phyloP scores from a whole-genome alignment of 2,888 invertebrate genomes.

The Linnaemya vulpina region DNA sequence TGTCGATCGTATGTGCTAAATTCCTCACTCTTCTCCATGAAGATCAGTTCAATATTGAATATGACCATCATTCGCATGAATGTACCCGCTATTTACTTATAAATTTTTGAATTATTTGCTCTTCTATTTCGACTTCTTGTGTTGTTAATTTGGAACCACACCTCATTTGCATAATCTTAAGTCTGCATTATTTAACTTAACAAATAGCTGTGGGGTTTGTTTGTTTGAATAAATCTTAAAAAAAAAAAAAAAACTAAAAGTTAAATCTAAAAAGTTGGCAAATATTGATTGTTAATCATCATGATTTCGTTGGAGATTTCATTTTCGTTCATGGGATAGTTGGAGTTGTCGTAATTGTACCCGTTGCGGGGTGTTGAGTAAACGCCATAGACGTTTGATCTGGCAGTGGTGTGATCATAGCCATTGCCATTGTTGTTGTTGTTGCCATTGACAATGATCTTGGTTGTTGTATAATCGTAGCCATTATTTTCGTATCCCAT shows the following conservation, averaged over 20 bases:
- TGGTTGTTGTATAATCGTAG: not conserved
- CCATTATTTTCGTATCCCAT: not conserved
- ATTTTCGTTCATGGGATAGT: slow-evolving; percentile 42
- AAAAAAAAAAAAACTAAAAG: not conserved
- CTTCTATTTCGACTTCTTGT: slow-evolving; percentile 1
- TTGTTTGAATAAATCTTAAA: not conserved
- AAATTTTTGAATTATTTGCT: not conserved
- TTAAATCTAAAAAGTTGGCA: slow-evolving; percentile 45
- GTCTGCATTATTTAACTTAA: slow-evolving; percentile 10
- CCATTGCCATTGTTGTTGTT: not conserved
- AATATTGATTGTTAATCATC: slow-evolving; percentile 52
- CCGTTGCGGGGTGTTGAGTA: slow-evolving; percentile 5
- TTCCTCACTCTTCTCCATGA: not conserved
- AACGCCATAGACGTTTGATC: slow-evolving; percentile 12
- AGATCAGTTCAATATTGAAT: slow-evolving; percentile 24
- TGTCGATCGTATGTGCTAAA: slow-evolving; percentile 58
- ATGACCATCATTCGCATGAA: slow-evolving; percentile 14
- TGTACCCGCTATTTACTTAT: not conserved
- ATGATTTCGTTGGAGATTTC: slow-evolving; percentile 55
- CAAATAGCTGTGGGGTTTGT: slow-evolving; percentile 16
- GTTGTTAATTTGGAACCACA: slow-evolving; percentile 28
- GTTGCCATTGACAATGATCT: not conserved
- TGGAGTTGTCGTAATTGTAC: slow-evolving; percentile 11
- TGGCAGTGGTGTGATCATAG: slow-evolving; percentile 12
- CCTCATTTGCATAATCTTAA: not conserved